Conservation (phyloP, 2,888 invertebrate species). For the Cecidostiba fungosa region DNA sequence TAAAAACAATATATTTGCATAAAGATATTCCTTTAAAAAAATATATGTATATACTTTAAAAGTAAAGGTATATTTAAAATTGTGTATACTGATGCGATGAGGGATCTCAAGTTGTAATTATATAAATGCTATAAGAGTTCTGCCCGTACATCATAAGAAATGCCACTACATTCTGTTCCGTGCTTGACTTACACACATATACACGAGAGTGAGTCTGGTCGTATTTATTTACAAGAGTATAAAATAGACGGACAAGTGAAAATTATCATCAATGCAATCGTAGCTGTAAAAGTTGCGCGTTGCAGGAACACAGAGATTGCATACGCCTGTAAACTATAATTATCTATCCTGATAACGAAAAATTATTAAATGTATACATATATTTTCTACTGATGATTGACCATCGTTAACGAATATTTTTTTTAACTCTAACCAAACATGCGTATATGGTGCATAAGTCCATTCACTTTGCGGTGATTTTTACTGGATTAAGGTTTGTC, state of each 20-base stretch:
- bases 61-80: constrained; percentile 16
- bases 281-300: constrained; percentile 61
- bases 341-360: constrained; percentile 27
- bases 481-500: neutral
- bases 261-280: constrained; percentile 33
- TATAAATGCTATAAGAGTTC: constrained; percentile 18
- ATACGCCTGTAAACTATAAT: constrained; percentile 35
- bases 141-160: constrained; percentile 43
- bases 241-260: constrained; percentile 65
- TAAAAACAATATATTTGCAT: neutral
- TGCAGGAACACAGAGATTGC: constrained; percentile 63
- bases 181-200: constrained; percentile 64
- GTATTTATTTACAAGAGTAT: constrained; percentile 69
- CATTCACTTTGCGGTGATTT: constrained; percentile 40
- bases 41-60: constrained; percentile 8
- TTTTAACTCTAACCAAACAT: constrained; percentile 29
- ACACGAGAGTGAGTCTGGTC: constrained; percentile 60
- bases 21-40: constrained; percentile 48
- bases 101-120: constrained; percentile 13
- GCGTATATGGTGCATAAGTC: constrained; percentile 42
- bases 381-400: neutral
- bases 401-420: constrained; percentile 23
- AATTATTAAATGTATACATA: constrained; percentile 4
- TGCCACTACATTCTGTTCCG: constrained; percentile 55
- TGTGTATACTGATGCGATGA: constrained; percentile 10